Conservation (phyloP, 1,140 invertebrate species). For the Latrodectus geometricus region DNA sequence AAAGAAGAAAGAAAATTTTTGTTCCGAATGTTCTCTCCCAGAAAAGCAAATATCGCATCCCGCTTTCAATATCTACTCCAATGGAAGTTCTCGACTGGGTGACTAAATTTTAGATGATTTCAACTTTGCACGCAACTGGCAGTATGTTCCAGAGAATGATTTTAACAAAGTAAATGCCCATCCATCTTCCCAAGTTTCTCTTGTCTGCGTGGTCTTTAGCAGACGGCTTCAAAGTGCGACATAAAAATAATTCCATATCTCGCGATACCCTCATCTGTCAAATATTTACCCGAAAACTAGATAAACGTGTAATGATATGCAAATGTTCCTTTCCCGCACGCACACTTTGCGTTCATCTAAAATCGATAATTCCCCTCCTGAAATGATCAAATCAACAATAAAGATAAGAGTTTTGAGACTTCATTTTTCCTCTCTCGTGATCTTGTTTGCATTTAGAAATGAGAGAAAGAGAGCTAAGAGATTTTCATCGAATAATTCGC, state of each 20-base stretch:
- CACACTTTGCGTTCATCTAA: slow-evolving; percentile 35
- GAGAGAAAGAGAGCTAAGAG: background rate
- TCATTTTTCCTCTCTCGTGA: slow-evolving; percentile 11
- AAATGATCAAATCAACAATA: slow-evolving; percentile 57
- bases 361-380: slow-evolving; percentile 35
- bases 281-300: slow-evolving; percentile 50
- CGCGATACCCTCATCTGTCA: slow-evolving; percentile 24
- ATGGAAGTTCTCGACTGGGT: too few relatives aligned
- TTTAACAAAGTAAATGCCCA: slow-evolving; percentile 45
- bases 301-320: slow-evolving; percentile 56
- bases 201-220: background rate
- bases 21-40: too few relatives aligned
- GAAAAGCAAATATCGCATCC: too few relatives aligned
- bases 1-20: too few relatives aligned
- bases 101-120: too few relatives aligned
- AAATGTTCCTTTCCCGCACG: slow-evolving; percentile 37
- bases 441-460: background rate
- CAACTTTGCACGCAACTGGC: background rate
- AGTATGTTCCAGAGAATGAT: slow-evolving; percentile 7
- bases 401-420: slow-evolving; percentile 24
- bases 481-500: background rate
- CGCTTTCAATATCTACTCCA: too few relatives aligned
- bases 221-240: slow-evolving; percentile 10
- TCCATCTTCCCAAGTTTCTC: slow-evolving; percentile 13
- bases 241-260: slow-evolving; percentile 50